phyloP scores from a whole-genome alignment of 2,888 invertebrate genomes.

The Drosophila melanosoma region DNA sequence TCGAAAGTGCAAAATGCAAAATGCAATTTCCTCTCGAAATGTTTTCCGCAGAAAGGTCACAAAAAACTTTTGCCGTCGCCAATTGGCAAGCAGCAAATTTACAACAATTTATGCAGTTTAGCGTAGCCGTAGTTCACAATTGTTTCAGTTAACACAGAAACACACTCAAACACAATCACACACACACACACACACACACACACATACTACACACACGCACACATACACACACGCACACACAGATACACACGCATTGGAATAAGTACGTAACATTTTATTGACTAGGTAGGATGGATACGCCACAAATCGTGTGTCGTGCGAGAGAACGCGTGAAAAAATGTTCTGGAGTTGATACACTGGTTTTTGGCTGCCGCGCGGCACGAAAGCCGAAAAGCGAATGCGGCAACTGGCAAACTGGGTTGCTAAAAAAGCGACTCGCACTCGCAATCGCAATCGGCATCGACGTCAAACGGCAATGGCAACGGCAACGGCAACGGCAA shows the following conservation, averaged over 20 bases:
- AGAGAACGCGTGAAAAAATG: constrained; percentile 39
- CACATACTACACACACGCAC: neutral
- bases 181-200: constrained; percentile 21
- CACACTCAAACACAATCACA: constrained; percentile 2
- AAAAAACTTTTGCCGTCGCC: constrained; percentile 67
- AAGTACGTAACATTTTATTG: constrained; percentile 6
- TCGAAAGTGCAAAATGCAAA: constrained; percentile 43
- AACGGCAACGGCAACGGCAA: constrained; percentile 59
- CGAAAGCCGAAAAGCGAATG: constrained; percentile 83
- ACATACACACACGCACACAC: neutral
- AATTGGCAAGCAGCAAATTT: constrained; percentile 48
- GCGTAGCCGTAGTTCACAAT: constrained; percentile 20
- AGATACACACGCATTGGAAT: constrained; percentile 1
- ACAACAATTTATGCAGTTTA: constrained; percentile 43
- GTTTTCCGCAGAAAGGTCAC: constrained; percentile 57
- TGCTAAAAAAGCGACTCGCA: constrained; percentile 76
- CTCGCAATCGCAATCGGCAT: constrained; percentile 47
- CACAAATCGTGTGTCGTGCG: constrained; percentile 3
- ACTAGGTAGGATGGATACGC: constrained; percentile 33
- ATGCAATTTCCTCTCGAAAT: constrained; percentile 61
- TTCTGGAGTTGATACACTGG: constrained; percentile 44
- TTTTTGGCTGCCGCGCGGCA: constrained; percentile 75
- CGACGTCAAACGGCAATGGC: constrained; percentile 45
- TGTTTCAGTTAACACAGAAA: constrained; percentile 38
- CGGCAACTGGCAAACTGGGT: constrained; percentile 67